Conservation (phyloP, 2,888 invertebrate genomes). For the Tenthredo mesomela region DNA sequence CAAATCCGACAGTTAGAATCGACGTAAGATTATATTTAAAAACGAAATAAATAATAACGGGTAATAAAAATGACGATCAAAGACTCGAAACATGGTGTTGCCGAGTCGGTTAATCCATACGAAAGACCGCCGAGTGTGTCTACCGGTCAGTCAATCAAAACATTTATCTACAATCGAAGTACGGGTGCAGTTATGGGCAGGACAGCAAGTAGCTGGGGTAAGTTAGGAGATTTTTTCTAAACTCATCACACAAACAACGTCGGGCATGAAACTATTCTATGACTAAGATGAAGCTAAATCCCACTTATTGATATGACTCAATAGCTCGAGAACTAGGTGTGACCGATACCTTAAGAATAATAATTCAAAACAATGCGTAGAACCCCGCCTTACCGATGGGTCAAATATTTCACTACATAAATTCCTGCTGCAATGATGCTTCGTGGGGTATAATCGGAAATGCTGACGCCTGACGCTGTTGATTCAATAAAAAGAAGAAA, state of each 20-base stretch:
- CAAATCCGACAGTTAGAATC: background rate
- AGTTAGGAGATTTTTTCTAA: constrained; percentile 66
- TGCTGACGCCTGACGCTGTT: background rate
- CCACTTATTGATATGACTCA: background rate
- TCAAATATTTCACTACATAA: background rate
- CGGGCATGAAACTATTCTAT: background rate
- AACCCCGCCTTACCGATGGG: background rate
- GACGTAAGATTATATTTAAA: background rate
- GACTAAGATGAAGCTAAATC: background rate
- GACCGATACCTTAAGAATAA: constrained; percentile 8
- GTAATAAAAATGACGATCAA: constrained; percentile 80
- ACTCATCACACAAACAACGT: background rate
- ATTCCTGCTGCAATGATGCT: background rate
- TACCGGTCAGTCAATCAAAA: constrained; percentile 73
- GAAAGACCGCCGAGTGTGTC: constrained; percentile 77
- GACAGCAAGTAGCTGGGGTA: constrained; percentile 83
- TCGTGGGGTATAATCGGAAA: background rate
- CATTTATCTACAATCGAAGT: constrained; percentile 81
- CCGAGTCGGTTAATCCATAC: constrained; percentile 79
- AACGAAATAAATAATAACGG: background rate
- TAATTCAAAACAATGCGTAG: constrained; percentile 10
- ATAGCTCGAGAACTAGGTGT: constrained; percentile 3
- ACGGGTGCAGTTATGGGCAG: constrained; percentile 82
- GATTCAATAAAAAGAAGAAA: background rate
- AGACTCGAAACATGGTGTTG: constrained; percentile 68